phyloP scores from a whole-genome alignment of 2,797 vertebrate species.

The Rhodeus uyekii region DNA sequence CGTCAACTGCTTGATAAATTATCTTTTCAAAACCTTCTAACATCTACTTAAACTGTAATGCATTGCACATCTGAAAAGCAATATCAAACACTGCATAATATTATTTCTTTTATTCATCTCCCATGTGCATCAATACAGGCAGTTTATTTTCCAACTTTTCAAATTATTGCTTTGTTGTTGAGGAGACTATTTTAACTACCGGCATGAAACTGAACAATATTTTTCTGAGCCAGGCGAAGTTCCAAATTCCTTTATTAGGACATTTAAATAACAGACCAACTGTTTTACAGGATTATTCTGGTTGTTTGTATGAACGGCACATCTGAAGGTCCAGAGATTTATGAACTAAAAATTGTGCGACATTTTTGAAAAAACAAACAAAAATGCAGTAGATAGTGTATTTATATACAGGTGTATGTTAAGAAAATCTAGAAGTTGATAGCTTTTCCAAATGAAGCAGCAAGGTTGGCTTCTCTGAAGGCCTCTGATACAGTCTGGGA shows the following conservation, averaged over 20 bases:
- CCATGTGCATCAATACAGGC: neutral
- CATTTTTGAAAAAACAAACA: neutral
- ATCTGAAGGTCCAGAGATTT: slow-evolving; percentile 11
- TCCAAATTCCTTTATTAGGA: slow-evolving; percentile 62
- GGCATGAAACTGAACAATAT: neutral
- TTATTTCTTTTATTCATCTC: neutral
- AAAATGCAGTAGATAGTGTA: slow-evolving; percentile 27
- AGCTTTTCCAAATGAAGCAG: slow-evolving; percentile 95
- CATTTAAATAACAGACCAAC: slow-evolving; percentile 74
- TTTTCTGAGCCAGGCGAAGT: slow-evolving; percentile 1
- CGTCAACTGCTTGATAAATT: neutral
- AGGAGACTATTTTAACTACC: neutral
- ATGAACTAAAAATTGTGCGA: slow-evolving; percentile 32
- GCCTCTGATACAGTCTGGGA: slow-evolving; percentile 97
- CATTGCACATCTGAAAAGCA: neutral
- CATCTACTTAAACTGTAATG: neutral
- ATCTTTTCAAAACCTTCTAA: neutral
- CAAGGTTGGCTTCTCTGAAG: slow-evolving; percentile 98
- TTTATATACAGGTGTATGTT: slow-evolving; percentile 60
- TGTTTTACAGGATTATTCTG: slow-evolving; percentile 52
- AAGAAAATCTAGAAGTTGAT: slow-evolving; percentile 90
- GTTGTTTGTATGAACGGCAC: slow-evolving; percentile 30
- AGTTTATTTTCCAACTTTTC: neutral
- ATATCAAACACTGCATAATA: neutral
- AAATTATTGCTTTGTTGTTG: neutral